Evolutionary conservation across 2,888 invertebrate genomes (phyloP).

Genomic region (Spodoptera picta): DNA sequence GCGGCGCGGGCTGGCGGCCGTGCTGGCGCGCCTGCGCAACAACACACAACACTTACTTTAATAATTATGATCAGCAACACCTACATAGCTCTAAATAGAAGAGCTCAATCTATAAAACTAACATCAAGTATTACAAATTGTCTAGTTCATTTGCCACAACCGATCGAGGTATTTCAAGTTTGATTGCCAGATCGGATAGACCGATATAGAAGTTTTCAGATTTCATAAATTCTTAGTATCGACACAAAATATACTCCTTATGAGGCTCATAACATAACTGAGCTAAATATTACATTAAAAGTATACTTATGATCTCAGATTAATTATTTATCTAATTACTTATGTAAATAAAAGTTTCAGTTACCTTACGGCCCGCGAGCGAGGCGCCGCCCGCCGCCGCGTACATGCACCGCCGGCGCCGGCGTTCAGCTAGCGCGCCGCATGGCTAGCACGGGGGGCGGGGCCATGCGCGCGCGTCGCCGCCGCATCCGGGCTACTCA

Average conservation of each 20-base stretch:
- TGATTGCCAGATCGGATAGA: too few species aligned
- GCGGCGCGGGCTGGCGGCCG: slow-evolving; percentile 87
- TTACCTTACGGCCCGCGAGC: slow-evolving; percentile 94
- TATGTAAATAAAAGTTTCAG: neutral
- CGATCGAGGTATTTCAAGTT: too few species aligned
- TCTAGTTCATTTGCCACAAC: too few species aligned
- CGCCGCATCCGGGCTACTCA: slow-evolving; percentile 80
- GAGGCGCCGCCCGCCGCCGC: slow-evolving; percentile 96
- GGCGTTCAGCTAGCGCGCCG: slow-evolving; percentile 76
- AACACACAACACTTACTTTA: neutral
- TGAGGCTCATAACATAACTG: neutral
- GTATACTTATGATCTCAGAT: too few species aligned
- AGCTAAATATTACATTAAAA: too few species aligned
- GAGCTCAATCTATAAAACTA: too few species aligned
- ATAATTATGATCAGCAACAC: too few species aligned
- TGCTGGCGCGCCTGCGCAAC: slow-evolving; percentile 84
- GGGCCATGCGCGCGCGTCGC: slow-evolving; percentile 70
- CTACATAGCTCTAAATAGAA: too few species aligned
- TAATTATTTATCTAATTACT: too few species aligned
- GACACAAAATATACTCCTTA: neutral
- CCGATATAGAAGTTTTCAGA: too few species aligned
- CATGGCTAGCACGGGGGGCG: slow-evolving; percentile 56
- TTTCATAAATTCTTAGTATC: too few species aligned
- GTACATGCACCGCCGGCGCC: slow-evolving; percentile 91
- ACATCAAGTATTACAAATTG: too few species aligned